Evolutionary conservation across 2,113 vertebrate species (phyloP).

Genomic region (Corythornis madagascariensis): DNA sequence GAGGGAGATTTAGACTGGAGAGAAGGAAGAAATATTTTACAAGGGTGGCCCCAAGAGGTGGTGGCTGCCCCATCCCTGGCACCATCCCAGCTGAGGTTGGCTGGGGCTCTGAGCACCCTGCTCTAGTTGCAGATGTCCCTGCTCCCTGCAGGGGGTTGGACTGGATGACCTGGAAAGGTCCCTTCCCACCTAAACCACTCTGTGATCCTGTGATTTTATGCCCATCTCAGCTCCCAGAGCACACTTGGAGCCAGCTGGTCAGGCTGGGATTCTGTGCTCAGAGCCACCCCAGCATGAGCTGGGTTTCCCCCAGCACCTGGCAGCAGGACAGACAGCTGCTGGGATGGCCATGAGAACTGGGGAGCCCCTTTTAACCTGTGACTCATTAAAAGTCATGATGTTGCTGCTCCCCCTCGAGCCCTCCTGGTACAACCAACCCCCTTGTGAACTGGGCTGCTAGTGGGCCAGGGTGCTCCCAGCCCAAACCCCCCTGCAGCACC

Average conservation of each 20-base stretch:
- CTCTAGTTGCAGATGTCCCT: too few relatives aligned
- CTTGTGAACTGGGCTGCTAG: accelerated
- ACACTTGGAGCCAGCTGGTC: accelerated
- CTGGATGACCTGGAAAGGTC: too few relatives aligned
- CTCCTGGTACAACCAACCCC: background rate
- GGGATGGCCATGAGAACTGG: accelerated
- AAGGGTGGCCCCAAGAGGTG: background rate
- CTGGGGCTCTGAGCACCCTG: too few relatives aligned
- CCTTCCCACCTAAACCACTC: too few relatives aligned
- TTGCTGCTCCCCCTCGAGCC: background rate
- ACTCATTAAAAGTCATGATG: too few relatives aligned
- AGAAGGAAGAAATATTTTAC: background rate
- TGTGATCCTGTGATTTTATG: background rate
- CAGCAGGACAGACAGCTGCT: background rate
- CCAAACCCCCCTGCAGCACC: background rate
- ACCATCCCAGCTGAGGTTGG: background rate
- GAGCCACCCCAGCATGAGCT: accelerated
- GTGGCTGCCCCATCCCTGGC: background rate
- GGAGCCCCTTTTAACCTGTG: too few relatives aligned
- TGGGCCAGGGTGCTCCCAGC: background rate
- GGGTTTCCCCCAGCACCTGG: background rate
- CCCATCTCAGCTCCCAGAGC: background rate
- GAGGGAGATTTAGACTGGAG: background rate
- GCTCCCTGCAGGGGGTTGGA: background rate
- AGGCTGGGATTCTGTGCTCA: background rate